Evolutionary conservation across 2,113 vertebrate species (phyloP).

Genomic region (Antechinus stuartii): DNA sequence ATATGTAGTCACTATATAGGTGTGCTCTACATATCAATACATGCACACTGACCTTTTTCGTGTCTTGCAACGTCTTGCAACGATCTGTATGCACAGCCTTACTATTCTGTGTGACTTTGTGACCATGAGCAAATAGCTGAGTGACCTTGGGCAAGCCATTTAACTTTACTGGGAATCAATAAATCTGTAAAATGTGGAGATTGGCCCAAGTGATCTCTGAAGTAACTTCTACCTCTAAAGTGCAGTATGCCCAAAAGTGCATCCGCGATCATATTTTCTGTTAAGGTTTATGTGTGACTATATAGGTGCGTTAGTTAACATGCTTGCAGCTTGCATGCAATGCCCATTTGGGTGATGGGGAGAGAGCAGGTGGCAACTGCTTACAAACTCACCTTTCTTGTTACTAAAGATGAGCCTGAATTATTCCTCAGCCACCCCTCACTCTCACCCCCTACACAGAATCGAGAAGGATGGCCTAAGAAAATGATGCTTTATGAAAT

Average conservation of each 20-base stretch:
- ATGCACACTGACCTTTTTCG: not conserved
- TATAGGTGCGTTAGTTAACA: not conserved
- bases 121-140: not conserved
- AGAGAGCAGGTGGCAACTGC: not conserved
- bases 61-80: not conserved
- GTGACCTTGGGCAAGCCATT: not conserved
- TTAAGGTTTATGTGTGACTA: too few species aligned
- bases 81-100: not conserved
- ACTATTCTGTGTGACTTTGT: too few species aligned
- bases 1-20: not conserved
- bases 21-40: not conserved
- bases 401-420: not conserved
- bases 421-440: not conserved
- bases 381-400: not conserved
- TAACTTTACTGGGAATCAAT: accelerated
- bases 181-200: not conserved
- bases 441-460: not conserved
- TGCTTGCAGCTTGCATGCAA: not conserved
- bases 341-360: not conserved
- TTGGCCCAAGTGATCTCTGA: not conserved
- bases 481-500: not conserved
- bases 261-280: not conserved
- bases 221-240: not conserved
- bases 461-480: not conserved
- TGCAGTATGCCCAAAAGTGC: not conserved